Evolutionary conservation across 2,888 invertebrate species (phyloP).

Genomic region (Ichneumoninae sp.): DNA sequence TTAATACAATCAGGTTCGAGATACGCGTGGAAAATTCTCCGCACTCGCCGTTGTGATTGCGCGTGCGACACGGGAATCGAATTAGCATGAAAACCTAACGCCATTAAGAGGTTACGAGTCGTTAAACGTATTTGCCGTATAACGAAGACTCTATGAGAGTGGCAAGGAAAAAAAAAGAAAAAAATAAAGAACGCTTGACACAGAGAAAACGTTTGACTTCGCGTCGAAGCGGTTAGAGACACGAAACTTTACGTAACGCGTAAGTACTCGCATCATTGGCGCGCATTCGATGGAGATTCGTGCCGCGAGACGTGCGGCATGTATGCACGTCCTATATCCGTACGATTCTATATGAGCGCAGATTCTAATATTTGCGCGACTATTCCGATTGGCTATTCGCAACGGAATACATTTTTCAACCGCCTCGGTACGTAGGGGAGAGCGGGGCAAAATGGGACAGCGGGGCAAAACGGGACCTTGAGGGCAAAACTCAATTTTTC

Average conservation of each 20-base stretch:
- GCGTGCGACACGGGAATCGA: constrained; percentile 74
- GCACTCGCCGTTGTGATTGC: constrained; percentile 53
- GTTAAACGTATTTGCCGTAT: constrained; percentile 61
- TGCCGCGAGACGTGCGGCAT: neutral
- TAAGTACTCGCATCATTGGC: constrained; percentile 20
- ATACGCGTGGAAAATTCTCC: constrained; percentile 2
- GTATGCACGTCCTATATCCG: neutral
- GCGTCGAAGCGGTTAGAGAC: neutral
- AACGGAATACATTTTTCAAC: neutral
- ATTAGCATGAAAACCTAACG: constrained; percentile 75
- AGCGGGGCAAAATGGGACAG: no score
- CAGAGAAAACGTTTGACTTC: constrained; percentile 53
- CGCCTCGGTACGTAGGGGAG: neutral
- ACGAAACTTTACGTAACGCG: constrained; percentile 54
- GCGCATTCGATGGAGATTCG: constrained; percentile 20
- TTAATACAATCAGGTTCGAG: constrained; percentile 19
- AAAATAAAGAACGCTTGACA: constrained; percentile 35
- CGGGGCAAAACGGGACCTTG: no score
- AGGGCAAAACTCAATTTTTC: no score
- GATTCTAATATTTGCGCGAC: neutral
- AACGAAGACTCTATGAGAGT: constrained; percentile 29
- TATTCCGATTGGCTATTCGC: neutral
- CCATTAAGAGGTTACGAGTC: constrained; percentile 63
- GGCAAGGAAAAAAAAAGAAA: neutral
- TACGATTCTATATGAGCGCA: neutral